Conservation (phyloP, 2,113 vertebrate genomes). For the Coryphaenoides rupestris region DNA sequence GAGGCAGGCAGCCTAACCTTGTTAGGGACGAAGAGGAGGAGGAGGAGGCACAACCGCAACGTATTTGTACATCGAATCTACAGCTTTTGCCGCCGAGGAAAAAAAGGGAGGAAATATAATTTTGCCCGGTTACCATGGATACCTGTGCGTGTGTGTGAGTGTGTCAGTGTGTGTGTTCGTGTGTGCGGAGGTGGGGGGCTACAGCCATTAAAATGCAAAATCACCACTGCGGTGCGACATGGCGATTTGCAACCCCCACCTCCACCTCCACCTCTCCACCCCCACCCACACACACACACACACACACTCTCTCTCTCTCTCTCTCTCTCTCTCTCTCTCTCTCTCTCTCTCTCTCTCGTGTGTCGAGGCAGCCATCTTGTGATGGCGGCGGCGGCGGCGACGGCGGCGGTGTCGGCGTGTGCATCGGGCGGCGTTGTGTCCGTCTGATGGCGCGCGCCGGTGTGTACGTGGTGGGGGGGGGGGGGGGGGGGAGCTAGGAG, state of each 20-base stretch:
- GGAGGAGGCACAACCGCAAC: slow-evolving; percentile 66
- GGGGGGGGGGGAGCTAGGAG: not conserved
- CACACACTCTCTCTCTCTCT: not conserved
- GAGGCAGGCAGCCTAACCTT: slow-evolving; percentile 53
- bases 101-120: slow-evolving; percentile 53
- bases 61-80: slow-evolving; percentile 70
- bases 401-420: slow-evolving; percentile 62
- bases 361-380: slow-evolving; percentile 66
- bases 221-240: slow-evolving; percentile 59
- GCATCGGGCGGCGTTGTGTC: slow-evolving; percentile 58
- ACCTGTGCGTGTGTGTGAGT: slow-evolving; percentile 63
- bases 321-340: no score
- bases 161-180: slow-evolving; percentile 60
- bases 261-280: no score
- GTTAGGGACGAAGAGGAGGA: slow-evolving; percentile 55
- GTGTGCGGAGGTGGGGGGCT: slow-evolving; percentile 59
- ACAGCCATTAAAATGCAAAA: slow-evolving; percentile 76
- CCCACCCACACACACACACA: slow-evolving; percentile 28
- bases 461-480: slow-evolving; percentile 17
- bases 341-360: no score
- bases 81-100: slow-evolving; percentile 27
- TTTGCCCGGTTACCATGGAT: slow-evolving; percentile 73
- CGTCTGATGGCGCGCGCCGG: slow-evolving; percentile 11
- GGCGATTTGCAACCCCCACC: no score
- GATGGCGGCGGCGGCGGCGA: slow-evolving; percentile 45